These are phyloP conservation scores for Heterocephalus glaber DNA, from an alignment of 2,113 vertebrate species.

Conservation along the genomic window DNA sequence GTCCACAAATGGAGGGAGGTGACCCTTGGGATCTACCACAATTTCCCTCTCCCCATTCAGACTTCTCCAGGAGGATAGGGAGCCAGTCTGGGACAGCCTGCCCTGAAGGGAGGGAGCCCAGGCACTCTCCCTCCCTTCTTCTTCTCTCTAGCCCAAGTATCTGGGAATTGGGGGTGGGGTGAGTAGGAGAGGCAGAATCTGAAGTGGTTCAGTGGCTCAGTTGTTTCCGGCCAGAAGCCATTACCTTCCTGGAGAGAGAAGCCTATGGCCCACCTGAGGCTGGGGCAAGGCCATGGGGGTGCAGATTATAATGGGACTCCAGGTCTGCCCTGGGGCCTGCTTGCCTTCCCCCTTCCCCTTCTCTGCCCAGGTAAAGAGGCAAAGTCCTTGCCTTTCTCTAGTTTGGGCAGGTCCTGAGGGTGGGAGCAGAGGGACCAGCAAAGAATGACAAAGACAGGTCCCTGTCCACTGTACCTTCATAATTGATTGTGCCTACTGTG, in stretches of 20 bases:
- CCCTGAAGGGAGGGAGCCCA: conserved; percentile 72
- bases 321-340: conserved; percentile 19
- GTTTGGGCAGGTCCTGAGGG: not conserved
- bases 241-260: conserved; percentile 76
- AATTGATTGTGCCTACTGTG: conserved; percentile 56
- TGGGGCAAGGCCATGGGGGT: not conserved
- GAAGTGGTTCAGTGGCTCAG: conserved; percentile 64
- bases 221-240: conserved; percentile 76
- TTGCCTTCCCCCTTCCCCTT: not conserved
- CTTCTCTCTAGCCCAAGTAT: not conserved
- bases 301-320: conserved; percentile 23
- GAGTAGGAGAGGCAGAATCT: not conserved
- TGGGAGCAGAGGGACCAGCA: not conserved
- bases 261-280: conserved; percentile 70
- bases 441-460: not conserved
- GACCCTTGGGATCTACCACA: not conserved
- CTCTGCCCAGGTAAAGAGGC: conserved; percentile 21
- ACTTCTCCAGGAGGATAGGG: not conserved
- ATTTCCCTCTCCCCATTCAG: conserved; percentile 7
- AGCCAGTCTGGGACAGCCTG: not conserved
- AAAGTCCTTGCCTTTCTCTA: not conserved
- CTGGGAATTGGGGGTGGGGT: not conserved
- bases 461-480: not conserved
- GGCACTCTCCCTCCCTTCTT: not conserved
- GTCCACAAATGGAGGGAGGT: conserved; percentile 52